Evolutionary conservation across 1,140 invertebrate species (phyloP).

Genomic region (Papilio dardanus): DNA sequence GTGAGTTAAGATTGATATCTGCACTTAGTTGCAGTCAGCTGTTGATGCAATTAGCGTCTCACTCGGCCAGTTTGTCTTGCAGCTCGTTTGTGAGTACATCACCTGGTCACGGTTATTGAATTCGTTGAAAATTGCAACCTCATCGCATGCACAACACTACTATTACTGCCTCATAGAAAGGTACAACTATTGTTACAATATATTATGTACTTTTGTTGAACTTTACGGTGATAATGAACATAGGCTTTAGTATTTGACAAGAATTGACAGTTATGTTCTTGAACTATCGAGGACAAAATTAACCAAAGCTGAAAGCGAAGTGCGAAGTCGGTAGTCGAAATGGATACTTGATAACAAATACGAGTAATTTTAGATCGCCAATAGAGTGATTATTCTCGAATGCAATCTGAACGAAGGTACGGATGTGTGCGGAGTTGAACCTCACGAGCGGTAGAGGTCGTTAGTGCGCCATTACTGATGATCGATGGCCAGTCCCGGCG

Average conservation of each 20-base stretch:
- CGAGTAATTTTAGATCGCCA: no score
- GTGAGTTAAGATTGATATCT: constrained; percentile 58
- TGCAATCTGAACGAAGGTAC: not conserved
- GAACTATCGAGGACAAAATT: no score
- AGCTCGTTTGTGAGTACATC: constrained; percentile 42
- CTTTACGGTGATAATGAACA: no score
- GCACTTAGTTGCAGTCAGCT: constrained; percentile 61
- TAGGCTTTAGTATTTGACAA: no score
- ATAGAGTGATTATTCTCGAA: no score
- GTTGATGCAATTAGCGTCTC: constrained; percentile 59
- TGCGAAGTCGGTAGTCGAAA: no score
- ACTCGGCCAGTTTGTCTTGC: constrained; percentile 49
- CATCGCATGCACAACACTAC: constrained; percentile 55
- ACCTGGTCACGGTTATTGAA: constrained; percentile 52
- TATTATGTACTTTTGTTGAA: no score
- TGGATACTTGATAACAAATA: no score
- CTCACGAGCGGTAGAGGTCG: constrained; percentile 60
- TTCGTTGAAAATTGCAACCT: constrained; percentile 61
- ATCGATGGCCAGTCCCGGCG: constrained; percentile 71
- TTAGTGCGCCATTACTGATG: constrained; percentile 74
- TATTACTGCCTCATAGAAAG: constrained; percentile 32
- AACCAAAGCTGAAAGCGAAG: no score
- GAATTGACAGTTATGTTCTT: no score
- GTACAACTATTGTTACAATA: not conserved
- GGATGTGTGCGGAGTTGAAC: constrained; percentile 39